These are phyloP conservation scores for Cecropterus lyciades DNA, from an alignment of 1,140 invertebrate genomes.

Conservation along the genomic window DNA sequence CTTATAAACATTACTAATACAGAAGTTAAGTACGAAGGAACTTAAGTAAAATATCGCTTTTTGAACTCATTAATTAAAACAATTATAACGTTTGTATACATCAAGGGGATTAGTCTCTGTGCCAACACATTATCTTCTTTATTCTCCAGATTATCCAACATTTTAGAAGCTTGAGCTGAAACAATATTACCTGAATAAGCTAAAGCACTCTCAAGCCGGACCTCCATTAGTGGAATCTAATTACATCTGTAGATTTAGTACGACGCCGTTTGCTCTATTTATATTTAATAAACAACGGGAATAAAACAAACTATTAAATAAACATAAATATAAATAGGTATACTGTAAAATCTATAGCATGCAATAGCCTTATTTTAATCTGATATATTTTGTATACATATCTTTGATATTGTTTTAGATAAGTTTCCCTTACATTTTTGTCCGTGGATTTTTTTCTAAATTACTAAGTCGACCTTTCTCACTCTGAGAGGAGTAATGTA, in stretches of 20 bases:
- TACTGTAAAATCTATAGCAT: too few relatives aligned
- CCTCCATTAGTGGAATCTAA: constrained; percentile 16
- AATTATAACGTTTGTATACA: background rate
- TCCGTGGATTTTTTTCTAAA: too few relatives aligned
- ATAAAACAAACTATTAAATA: too few relatives aligned
- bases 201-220: constrained; percentile 1
- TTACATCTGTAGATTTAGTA: constrained; percentile 9
- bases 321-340: too few relatives aligned
- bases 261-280: background rate
- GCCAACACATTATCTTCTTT: constrained; percentile 19
- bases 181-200: constrained; percentile 7
- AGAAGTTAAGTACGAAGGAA: background rate
- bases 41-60: background rate
- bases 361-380: too few relatives aligned
- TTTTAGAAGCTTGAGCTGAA: constrained; percentile 17
- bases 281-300: too few relatives aligned
- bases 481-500: too few relatives aligned
- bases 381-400: too few relatives aligned
- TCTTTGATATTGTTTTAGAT: too few relatives aligned
- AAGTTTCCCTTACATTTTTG: too few relatives aligned
- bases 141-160: constrained; percentile 8
- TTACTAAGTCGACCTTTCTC: too few relatives aligned
- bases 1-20: background rate
- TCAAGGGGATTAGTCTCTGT: constrained; percentile 14
- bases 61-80: background rate